Base-by-base conservation (phyloP, 1,140 invertebrate species). In the Metopolophium dirhodum region DNA sequence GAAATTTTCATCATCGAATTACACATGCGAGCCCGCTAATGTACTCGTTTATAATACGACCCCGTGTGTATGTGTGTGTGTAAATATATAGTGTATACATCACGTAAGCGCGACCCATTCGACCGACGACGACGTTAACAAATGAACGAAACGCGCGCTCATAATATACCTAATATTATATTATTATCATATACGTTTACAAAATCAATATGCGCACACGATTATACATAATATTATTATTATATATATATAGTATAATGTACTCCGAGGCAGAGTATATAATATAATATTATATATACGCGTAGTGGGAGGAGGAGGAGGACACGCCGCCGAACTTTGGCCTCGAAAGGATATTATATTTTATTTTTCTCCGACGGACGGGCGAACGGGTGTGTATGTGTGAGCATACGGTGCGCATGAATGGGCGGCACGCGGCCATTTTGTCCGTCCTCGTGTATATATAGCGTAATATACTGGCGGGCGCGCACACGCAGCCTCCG, bases 361-460 rank as follows among this genome's bases (percentile, higher is more conserved):
- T 77, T 77, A 77, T 86, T 86, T 47, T 22, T 87, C 85, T 14
- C 35, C 30, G 26, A 0, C 85, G 45, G 45, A 87, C 85, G 26
- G 23, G 35, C 83, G 35, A 26, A 37, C 35, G 41, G 20, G 77
- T 85, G 35, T 86, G 26, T 20, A 18, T 87, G 45, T 30, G 41
- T n/a, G 45, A 7, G 37, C 49, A 22, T 49, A 30, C 86, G 30
- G 47, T 47, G 26, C 41, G 45, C 85, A 47, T 87, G 85, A 87
- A 87, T 87, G 86, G 86, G 86, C 86, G 86, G 86, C 86, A 87
- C 86, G 86, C 86, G 86, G 86, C 86, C 86, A 87, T 87, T 87
- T 87, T 87, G 86, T 87, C 47, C 86, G 45, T 87, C 86, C 45
- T 87, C 86, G 86, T 35, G 47, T 37, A 37, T 68, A 7, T 54